Evolutionary conservation across 2,888 invertebrate genomes (phyloP).

Genomic region (Blastobasis lacticolella): DNA sequence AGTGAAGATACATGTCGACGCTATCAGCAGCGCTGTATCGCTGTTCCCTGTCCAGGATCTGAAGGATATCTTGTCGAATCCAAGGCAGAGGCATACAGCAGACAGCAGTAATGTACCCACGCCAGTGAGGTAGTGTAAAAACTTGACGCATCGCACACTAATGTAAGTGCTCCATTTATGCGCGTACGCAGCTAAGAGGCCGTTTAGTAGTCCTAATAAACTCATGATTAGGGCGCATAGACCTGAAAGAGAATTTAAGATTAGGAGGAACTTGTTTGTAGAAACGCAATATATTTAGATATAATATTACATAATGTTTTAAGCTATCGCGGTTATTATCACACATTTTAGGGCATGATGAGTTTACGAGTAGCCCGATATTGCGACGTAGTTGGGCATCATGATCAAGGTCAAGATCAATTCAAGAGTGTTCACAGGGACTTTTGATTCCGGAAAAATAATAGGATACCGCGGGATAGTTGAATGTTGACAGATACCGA

Average conservation of each 20-base stretch:
- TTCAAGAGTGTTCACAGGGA: no score
- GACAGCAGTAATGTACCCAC: conserved; percentile 25
- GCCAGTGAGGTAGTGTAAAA: conserved; percentile 29
- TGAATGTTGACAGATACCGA: no score
- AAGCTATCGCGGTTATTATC: no score
- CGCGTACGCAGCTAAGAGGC: conserved; percentile 21
- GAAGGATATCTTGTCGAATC: conserved; percentile 26
- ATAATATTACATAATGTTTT: no score
- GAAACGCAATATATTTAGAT: background rate
- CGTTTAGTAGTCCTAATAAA: conserved; percentile 24
- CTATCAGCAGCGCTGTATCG: conserved; percentile 12
- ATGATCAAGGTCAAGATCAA: no score
- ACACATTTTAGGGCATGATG: no score
- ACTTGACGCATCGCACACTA: conserved; percentile 18
- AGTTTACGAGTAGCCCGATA: no score
- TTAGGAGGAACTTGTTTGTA: background rate
- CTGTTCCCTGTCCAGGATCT: conserved; percentile 24
- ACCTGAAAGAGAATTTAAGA: conserved; percentile 24
- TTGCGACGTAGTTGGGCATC: no score
- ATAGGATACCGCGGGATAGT: no score
- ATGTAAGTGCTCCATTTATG: conserved; percentile 17
- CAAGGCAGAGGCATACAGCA: conserved; percentile 27
- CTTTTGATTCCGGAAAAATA: no score
- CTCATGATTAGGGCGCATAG: conserved; percentile 25
- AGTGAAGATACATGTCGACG: conserved; percentile 19